Evolutionary conservation across 2,888 invertebrate genomes (phyloP), one percentile per base, ranked within the genome.

Genomic region (Osmoderma eremita): DNA sequence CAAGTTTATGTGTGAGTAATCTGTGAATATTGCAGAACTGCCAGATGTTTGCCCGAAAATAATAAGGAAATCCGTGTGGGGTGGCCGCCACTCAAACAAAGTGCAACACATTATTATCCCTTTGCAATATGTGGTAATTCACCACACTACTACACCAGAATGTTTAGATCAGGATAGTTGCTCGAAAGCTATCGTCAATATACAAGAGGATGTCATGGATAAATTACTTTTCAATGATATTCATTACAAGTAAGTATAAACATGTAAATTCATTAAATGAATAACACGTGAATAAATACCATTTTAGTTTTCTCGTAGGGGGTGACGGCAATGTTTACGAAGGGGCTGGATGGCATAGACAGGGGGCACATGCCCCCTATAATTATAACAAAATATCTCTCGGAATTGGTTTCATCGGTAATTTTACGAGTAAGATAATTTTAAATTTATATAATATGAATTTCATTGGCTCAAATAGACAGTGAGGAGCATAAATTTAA

Each of bases 271-370:
- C 15, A 18, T 22, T 10, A 18, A 38, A 38, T 38, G n/a, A 30
- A 30, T 30, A 5, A 30, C 6, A 30, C 30, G 10, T 24, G 24
- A 24, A 63, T 67, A 71, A 73, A 78, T 78, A 10, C 65, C n/a
- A n/a, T n/a, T n/a, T n/a, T n/a, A 88, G 88, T 68, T 88, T 88
- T 74, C 63, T 88, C 61, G 82, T 88, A 56, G 87, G 87, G 1
- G 86, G 86, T 1, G 87, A 87, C 75, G 88, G 88, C 0, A 84
- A 83, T 65, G 79, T 88, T 15, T 89, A 88, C 67, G 88, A 88
- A 79, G 88, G 87, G 5, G 81, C 83, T 0, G 87, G 88, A 0
- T 88, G 88, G 88, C 81, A 80, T 63, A 79, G 78, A 68, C 83
- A 86, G 12, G 88, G 88, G 0, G 86, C 86, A 0, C 88, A 88